Evolutionary conservation across 2,888 invertebrate species (phyloP), one percentile per base, ranked within the genome.

Genomic region (Creontiades dilutus): DNA sequence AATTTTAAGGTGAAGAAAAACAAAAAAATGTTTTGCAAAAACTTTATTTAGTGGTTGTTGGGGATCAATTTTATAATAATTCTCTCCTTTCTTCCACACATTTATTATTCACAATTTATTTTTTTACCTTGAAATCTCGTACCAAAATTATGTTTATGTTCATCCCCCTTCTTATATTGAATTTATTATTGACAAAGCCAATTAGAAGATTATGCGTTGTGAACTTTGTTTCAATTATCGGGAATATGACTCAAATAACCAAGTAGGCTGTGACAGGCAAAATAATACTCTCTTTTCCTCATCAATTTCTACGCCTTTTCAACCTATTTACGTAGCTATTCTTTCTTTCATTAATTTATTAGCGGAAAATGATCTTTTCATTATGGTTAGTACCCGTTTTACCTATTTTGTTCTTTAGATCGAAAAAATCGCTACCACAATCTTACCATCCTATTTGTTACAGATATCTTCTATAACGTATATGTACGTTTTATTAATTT

Each of bases 11-110:
- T 23, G 3, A 48, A 46, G 48, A 46, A 46, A 82, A 82, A 82
- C 78, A 46, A 47, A 82, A n/a, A n/a, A n/a, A 9, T 16, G 78
- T 68, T 68, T 68, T 68, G 68, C 23, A 23, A 68, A 68, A 68
- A 68, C 68, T 68, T 61, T 68, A 61, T 61, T 82, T 82, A 47
- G 82, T 68, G 85, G 85, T 85, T 85, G 85, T 85, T 85, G 85
- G 85, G 85, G 68, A 85, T 68, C 57, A 85, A 61, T 61, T 85
- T 55, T 14, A 14, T 52, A 37, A 37, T 37, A 37, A 52, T 52
- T 82, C 46, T 78, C 27, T 48, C 28, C 52, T 48, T 82, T 82
- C 27, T 52, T 52, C 27, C 28, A 27, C 52, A 48, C 14, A 9
- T 82, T 82, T 52, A 82, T 55, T 52, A n/a, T 23, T 52, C 27